phyloP scores from a whole-genome alignment of 2,797 vertebrate species.

The Ctenochaetus hawaiiensis region DNA sequence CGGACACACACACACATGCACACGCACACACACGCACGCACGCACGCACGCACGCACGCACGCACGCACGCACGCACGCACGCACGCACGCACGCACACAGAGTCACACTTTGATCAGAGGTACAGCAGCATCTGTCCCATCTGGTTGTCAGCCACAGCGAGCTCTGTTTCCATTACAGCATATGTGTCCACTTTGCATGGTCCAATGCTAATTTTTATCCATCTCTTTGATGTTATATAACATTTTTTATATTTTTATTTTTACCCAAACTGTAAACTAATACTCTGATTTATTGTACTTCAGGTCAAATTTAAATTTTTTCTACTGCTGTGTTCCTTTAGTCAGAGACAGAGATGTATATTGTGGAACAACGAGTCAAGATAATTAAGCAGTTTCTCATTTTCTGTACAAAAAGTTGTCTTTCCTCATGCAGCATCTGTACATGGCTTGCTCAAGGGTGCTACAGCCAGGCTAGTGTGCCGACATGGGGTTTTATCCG shows the following conservation, averaged over 20 bases:
- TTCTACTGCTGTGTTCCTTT: slow-evolving; percentile 2
- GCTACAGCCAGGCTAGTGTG: background rate
- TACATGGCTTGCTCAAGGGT: slow-evolving; percentile 39
- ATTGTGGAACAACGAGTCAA: slow-evolving; percentile 13
- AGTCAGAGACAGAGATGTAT: slow-evolving; percentile 9
- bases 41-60: background rate
- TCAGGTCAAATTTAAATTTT: slow-evolving; percentile 15
- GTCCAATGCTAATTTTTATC: slow-evolving; percentile 17
- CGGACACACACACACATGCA: slow-evolving; percentile 39
- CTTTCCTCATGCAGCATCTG: slow-evolving; percentile 31
- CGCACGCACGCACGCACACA: slow-evolving; percentile 32
- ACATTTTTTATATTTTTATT: slow-evolving; percentile 36
- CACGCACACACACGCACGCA: slow-evolving; percentile 17
- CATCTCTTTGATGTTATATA: slow-evolving; percentile 59
- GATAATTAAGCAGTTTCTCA: slow-evolving; percentile 14
- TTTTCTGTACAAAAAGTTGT: slow-evolving; percentile 8
- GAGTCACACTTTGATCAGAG: slow-evolving; percentile 68
- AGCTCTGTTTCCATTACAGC: slow-evolving; percentile 52
- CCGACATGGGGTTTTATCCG: slow-evolving; percentile 25
- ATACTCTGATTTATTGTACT: slow-evolving; percentile 34
- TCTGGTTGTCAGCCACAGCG: slow-evolving; percentile 50
- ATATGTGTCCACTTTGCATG: slow-evolving; percentile 58
- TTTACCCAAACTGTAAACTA: slow-evolving; percentile 34
- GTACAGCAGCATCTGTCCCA: slow-evolving; percentile 61
- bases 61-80: slow-evolving; percentile 30